These are phyloP conservation scores for Triplophysa yarkandensis DNA, from an alignment of 2,797 vertebrate species.

Conservation along the genomic window DNA sequence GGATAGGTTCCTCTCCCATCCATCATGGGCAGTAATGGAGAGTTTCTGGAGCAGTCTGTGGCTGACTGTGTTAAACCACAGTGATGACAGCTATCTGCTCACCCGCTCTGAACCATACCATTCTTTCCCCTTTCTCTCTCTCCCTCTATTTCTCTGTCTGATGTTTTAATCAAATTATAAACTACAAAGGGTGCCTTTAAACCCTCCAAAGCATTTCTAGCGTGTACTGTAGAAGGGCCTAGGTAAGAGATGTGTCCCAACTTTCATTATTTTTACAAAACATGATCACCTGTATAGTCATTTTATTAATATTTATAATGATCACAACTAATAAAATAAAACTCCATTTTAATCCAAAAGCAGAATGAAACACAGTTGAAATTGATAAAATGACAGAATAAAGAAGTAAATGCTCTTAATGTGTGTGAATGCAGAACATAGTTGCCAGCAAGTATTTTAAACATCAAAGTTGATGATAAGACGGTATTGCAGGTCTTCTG, in stretches of 20 bases:
- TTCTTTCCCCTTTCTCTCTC: slow-evolving; percentile 21
- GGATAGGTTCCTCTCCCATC: slow-evolving; percentile 50
- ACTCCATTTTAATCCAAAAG: neutral
- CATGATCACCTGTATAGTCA: neutral
- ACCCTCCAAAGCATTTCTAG: slow-evolving; percentile 14
- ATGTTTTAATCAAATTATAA: slow-evolving; percentile 10
- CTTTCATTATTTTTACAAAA: slow-evolving; percentile 1
- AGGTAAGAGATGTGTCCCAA: neutral
- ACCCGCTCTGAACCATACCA: slow-evolving; percentile 44
- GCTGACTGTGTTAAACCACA: slow-evolving; percentile 58
- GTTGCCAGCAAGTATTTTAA: neutral
- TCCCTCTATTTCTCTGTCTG: slow-evolving; percentile 21
- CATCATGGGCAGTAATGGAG: slow-evolving; percentile 58
- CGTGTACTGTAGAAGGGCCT: neutral
- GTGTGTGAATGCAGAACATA: too few relatives aligned
- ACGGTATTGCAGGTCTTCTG: neutral
- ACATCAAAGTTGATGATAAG: neutral
- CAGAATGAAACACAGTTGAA: neutral
- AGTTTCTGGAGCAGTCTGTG: slow-evolving; percentile 58
- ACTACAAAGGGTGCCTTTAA: slow-evolving; percentile 2
- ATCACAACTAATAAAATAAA: neutral
- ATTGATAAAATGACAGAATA: neutral
- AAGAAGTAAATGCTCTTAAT: neutral
- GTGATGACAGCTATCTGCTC: slow-evolving; percentile 59
- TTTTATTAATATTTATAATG: neutral